Percentiles rank a stretch among this genome's conserved stretches.
Conservation (phyloP, 2,113 vertebrate genomes). For the Ammodytes marinus region DNA sequence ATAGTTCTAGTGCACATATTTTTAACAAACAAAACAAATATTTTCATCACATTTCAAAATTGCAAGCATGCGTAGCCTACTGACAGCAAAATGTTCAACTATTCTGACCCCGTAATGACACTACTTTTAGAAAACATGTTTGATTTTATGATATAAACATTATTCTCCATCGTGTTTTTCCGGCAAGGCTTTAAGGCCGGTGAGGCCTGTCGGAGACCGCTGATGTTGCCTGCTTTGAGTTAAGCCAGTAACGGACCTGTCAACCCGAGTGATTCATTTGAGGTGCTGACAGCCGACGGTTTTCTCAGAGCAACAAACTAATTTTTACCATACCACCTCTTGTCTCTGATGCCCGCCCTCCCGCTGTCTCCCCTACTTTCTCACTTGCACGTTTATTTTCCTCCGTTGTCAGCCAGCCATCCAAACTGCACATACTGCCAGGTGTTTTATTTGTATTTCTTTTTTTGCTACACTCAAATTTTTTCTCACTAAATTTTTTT, state of each 20-base stretch:
- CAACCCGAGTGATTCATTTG: slow-evolving; percentile 55
- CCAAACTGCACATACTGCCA: slow-evolving; percentile 10
- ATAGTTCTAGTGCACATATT: slow-evolving; percentile 1
- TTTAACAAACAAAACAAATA: neutral
- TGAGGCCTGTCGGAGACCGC: slow-evolving; percentile 20
- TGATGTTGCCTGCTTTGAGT: slow-evolving; percentile 52
- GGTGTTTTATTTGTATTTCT: neutral
- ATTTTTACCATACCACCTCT: slow-evolving; percentile 60
- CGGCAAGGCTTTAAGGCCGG: slow-evolving; percentile 25
- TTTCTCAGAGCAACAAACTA: slow-evolving; percentile 59
- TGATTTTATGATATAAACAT: slow-evolving; percentile 34
- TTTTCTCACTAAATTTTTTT: slow-evolving; percentile 30
- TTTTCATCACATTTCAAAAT: slow-evolving; percentile 1
- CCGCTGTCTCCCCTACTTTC: neutral
- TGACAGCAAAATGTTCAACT: neutral
- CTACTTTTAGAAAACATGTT: slow-evolving; percentile 22
- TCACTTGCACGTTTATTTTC: slow-evolving; percentile 8
- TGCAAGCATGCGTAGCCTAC: neutral
- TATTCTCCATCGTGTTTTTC: slow-evolving; percentile 49
- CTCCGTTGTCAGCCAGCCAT: slow-evolving; percentile 55
- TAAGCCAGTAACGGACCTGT: slow-evolving; percentile 67
- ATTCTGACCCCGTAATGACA: slow-evolving; percentile 5
- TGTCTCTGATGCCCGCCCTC: slow-evolving; percentile 22
- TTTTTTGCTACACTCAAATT: slow-evolving; percentile 15
- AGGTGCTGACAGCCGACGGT: slow-evolving; percentile 60